Evolutionary conservation across 2,113 vertebrate genomes (phyloP), one percentile per base, ranked within the genome.

Genomic region (Stictonetta naevosa): DNA sequence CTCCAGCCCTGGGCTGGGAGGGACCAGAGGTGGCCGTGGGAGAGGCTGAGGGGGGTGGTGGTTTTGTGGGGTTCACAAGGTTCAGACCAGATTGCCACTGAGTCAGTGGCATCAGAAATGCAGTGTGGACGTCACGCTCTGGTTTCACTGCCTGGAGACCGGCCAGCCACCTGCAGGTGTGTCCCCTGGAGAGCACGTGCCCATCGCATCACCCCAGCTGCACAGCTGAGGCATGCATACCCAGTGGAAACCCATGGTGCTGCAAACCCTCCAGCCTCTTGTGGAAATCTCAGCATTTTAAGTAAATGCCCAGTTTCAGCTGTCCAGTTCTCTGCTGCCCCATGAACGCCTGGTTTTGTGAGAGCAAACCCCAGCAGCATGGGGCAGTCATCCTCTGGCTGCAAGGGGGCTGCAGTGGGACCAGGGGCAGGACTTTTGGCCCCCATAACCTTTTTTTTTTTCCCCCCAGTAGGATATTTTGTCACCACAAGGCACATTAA

Each of bases 191-290:
- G 34, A 46, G 8, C 55, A 42, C 3, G 0, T n/a, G 48, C 14
- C 15, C 3, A 0, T 23, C 26, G 50, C 1, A 0, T 66, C 58
- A 15, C 13, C 62, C 48, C 74, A 46, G 28, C 0, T 60, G 48
- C 76, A 73, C 48, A 64, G n/a, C 5, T 2, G 11, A 31, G 66
- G 59, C 28, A 12, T 0, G 0, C 23, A 62, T 38, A 31, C 38
- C 42, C 40, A 21, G 11, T 26, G 53, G 67, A 80, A 72, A 64
- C 28, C 16, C 28, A 7, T 13, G 19, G 29, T 64, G 55, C 36
- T 22, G 29, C 29, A 58, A 56, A 42, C 42, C 14, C n/a, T 58
- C 46, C 26, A 71, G n/a, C 6, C 26, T 74, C 6, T 48, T 66
- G 53, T 62, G 64, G 23, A 74, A 87, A 34, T 44, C 9, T 18